Conservation (phyloP, 2,888 invertebrate species). For the Drepana falcataria region DNA sequence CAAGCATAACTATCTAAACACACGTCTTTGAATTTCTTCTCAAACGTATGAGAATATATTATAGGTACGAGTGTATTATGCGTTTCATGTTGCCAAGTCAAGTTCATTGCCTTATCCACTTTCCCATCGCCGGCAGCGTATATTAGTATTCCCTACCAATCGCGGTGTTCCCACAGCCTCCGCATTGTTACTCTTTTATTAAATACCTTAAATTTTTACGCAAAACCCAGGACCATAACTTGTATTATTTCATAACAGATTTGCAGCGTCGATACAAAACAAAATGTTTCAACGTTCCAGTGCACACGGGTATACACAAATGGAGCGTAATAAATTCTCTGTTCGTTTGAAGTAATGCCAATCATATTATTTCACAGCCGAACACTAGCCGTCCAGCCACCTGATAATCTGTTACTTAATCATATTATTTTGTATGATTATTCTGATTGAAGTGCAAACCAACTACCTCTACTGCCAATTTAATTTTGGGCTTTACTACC, state of each 20-base stretch:
- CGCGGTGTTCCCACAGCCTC: too few species aligned
- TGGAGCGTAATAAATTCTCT: conserved; percentile 57
- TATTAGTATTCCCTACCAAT: neutral
- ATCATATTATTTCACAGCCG: conserved; percentile 33
- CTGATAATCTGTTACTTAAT: conserved; percentile 30
- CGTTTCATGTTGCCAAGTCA: neutral
- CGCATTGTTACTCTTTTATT: neutral
- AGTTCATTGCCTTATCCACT: neutral
- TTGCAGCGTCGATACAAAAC: conserved; percentile 8
- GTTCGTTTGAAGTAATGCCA: conserved; percentile 34
- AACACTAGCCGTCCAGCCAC: conserved; percentile 19
- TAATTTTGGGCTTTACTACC: conserved; percentile 23
- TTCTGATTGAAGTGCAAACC: conserved; percentile 17
- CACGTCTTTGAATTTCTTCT: too few species aligned
- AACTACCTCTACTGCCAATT: conserved; percentile 13
- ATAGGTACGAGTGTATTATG: too few species aligned
- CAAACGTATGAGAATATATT: too few species aligned
- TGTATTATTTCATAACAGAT: neutral
- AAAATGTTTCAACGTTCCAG: conserved; percentile 47
- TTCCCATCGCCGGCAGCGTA: neutral
- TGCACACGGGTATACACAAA: conserved; percentile 49
- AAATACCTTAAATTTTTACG: neutral
- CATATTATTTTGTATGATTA: conserved; percentile 21
- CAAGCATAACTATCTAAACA: too few species aligned
- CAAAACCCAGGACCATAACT: neutral